Evolutionary conservation across 2,888 invertebrate species (phyloP).

Genomic region (Lapara coniferarum): DNA sequence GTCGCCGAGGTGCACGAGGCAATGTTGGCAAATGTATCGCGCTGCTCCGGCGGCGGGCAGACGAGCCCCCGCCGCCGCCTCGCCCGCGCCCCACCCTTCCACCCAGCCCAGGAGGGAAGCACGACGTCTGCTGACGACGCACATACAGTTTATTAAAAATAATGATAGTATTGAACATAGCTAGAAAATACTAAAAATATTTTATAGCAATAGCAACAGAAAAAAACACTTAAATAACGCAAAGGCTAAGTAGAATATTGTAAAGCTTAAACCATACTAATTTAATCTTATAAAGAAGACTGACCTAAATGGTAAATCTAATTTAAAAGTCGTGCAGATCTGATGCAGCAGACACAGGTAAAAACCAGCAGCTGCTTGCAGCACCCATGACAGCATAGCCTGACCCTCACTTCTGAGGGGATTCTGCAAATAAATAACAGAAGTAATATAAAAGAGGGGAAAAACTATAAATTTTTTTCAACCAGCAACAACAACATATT

Average conservation of each 20-base stretch:
- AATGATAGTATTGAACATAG: no score
- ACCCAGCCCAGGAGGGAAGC: conserved; percentile 73
- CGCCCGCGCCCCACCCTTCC: conserved; percentile 72
- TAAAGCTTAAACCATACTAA: no score
- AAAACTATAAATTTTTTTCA: no score
- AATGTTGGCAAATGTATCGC: conserved; percentile 94
- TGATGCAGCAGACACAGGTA: conserved; percentile 92
- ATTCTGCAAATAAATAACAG: conserved; percentile 80
- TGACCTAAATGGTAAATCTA: conserved; percentile 89
- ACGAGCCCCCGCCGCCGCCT: conserved; percentile 41
- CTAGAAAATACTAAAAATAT: no score
- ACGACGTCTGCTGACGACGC: conserved; percentile 58
- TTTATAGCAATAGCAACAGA: no score
- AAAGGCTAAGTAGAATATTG: no score
- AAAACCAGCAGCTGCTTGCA: conserved; percentile 93
- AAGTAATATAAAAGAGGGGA: not conserved
- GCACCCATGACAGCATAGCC: conserved; percentile 90
- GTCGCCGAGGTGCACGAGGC: conserved; percentile 94
- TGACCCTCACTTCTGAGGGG: conserved; percentile 89
- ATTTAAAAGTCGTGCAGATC: conserved; percentile 90
- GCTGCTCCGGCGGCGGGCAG: conserved; percentile 88
- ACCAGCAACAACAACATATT: not conserved
- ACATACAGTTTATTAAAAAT: not conserved
- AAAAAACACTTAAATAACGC: no score
- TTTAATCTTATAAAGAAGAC: not conserved